These are phyloP conservation scores for Pocillopora damicornis DNA, from an alignment of 64 coral and sea anemone species.

Conservation along the genomic window DNA sequence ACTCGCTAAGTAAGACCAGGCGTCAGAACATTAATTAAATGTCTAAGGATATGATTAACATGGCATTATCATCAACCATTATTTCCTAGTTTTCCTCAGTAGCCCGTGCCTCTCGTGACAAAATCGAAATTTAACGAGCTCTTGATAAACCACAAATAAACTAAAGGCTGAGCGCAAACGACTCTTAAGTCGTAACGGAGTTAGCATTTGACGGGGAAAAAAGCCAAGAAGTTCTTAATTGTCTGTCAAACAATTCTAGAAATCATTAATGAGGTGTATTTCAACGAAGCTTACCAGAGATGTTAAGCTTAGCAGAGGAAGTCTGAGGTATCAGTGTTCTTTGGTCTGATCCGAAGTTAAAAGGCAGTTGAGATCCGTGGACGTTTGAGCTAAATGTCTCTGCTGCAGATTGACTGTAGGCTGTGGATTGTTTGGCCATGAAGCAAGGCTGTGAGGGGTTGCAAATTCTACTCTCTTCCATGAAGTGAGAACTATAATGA, in stretches of 20 bases:
- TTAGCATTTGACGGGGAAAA: conserved; percentile 30
- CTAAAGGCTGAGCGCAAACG: conserved; percentile 32
- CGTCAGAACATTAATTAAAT: not conserved
- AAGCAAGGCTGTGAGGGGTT: conserved; percentile 55
- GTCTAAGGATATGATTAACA: not conserved
- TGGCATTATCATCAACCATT: conserved; percentile 13
- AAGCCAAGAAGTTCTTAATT: conserved; percentile 7
- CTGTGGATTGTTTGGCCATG: conserved; percentile 40
- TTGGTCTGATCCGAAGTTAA: conserved; percentile 22
- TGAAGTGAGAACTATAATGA: conserved; percentile 49
- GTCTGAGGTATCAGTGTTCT: conserved; percentile 6
- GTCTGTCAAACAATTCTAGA: conserved; percentile 15
- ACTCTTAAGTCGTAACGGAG: conserved; percentile 44
- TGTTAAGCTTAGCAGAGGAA: not conserved
- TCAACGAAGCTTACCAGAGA: conserved; percentile 28
- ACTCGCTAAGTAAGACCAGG: not conserved
- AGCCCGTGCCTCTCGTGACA: not conserved
- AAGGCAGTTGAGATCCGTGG: conserved; percentile 14
- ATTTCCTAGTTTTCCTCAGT: conserved; percentile 14
- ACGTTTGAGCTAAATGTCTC: conserved; percentile 28
- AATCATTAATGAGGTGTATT: not conserved
- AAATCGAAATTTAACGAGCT: conserved; percentile 48
- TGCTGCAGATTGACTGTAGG: conserved; percentile 2
- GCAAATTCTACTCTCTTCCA: conserved; percentile 45
- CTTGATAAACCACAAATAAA: conserved; percentile 50